phyloP scores from a whole-genome alignment of 2,888 invertebrate genomes.

The Hydrotaea diabolus region DNA sequence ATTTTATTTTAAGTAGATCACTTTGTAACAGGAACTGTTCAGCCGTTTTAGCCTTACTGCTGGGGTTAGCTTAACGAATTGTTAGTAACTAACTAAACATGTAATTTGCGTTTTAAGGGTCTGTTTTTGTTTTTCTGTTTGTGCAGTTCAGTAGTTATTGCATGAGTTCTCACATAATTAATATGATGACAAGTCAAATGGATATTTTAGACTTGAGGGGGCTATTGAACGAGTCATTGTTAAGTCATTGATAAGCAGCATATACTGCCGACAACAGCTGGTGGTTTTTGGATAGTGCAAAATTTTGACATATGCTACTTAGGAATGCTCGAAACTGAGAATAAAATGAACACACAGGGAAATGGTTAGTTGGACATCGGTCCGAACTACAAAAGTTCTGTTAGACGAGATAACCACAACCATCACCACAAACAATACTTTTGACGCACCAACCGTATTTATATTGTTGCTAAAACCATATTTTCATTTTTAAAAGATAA shows the following conservation, averaged over 20 bases:
- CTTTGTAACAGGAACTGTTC: slow-evolving; percentile 43
- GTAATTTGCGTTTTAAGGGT: slow-evolving; percentile 57
- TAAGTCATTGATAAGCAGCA: neutral
- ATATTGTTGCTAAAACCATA: too few species aligned
- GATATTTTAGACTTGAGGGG: neutral
- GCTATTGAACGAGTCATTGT: neutral
- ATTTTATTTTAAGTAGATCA: slow-evolving; percentile 52
- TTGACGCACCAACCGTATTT: too few species aligned
- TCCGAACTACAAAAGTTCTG: too few species aligned
- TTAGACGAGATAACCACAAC: too few species aligned
- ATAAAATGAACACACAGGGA: too few species aligned
- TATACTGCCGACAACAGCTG: neutral
- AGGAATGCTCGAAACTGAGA: too few species aligned
- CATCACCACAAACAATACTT: too few species aligned
- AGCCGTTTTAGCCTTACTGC: neutral
- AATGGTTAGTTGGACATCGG: too few species aligned
- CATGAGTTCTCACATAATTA: slow-evolving; percentile 48
- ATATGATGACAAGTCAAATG: slow-evolving; percentile 24
- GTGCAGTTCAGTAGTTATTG: slow-evolving; percentile 27
- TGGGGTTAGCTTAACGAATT: neutral
- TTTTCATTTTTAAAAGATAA: too few species aligned
- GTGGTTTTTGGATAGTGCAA: neutral
- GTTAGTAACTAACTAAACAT: slow-evolving; percentile 23
- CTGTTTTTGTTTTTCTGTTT: neutral
- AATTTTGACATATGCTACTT: too few species aligned